These are phyloP conservation scores for Diadegma fenestrale DNA, from an alignment of 2,888 invertebrate genomes.

Conservation along the genomic window DNA sequence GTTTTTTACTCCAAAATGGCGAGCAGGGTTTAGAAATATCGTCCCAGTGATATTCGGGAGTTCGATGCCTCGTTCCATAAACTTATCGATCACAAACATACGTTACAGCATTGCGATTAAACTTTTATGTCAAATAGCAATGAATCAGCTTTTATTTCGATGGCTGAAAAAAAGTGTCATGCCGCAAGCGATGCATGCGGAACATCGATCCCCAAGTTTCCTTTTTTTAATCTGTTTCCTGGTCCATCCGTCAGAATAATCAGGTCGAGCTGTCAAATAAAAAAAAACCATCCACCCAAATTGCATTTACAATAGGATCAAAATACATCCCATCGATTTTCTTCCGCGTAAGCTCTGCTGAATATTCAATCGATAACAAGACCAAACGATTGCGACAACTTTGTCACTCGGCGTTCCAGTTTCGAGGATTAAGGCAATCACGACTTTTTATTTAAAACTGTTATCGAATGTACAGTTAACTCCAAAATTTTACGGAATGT, in stretches of 20 bases:
- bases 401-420: constrained; percentile 1
- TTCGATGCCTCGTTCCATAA: constrained; percentile 4
- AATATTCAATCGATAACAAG: constrained; percentile 14
- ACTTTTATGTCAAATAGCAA: constrained; percentile 70
- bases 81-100: constrained; percentile 28
- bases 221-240: background rate
- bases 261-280: constrained; percentile 60
- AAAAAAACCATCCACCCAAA: constrained; percentile 39
- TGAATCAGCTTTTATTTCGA: constrained; percentile 65
- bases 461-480: background rate
- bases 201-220: constrained; percentile 2
- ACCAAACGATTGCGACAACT: constrained; percentile 1
- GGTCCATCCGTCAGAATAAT: constrained; percentile 67
- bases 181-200: constrained; percentile 20
- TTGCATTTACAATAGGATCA: constrained; percentile 53
- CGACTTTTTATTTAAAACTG: background rate
- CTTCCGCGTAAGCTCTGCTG: constrained; percentile 4
- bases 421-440: constrained; percentile 10
- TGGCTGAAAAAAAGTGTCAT: constrained; percentile 30
- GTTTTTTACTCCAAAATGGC: background rate
- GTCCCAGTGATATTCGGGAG: background rate
- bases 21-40: background rate
- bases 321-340: constrained; percentile 36
- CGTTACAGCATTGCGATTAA: constrained; percentile 45
- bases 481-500: background rate